These are phyloP conservation scores for Diglossa cyanea DNA, from an alignment of 2,797 vertebrate species.

Conservation along the genomic window DNA sequence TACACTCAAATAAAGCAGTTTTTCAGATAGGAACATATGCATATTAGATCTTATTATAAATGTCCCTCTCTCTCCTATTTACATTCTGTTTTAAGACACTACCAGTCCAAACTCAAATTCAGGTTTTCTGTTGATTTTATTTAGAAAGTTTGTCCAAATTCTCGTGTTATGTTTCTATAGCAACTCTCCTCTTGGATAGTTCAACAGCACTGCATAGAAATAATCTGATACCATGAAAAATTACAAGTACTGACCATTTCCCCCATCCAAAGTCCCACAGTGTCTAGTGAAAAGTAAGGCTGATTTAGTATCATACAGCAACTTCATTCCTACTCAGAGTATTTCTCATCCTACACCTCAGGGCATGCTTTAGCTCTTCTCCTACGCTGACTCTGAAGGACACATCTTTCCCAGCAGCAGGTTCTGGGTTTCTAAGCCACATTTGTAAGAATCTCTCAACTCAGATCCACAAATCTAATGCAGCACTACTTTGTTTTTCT, in stretches of 20 bases:
- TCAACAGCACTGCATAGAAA: background rate
- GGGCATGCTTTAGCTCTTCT: background rate
- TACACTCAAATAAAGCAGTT: background rate
- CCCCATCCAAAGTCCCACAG: background rate
- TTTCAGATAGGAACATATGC: background rate
- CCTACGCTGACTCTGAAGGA: background rate
- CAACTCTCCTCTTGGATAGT: background rate
- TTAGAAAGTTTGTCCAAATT: background rate
- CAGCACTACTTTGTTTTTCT: background rate
- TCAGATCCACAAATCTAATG: background rate
- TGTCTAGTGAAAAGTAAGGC: background rate
- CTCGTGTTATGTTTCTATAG: background rate
- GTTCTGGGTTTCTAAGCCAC: background rate
- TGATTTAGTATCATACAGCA: background rate
- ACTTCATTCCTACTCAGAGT: background rate
- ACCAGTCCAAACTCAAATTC: background rate
- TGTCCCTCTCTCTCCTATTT: background rate
- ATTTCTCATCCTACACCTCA: background rate
- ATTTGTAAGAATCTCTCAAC: background rate
- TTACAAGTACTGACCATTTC: background rate
- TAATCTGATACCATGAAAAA: background rate
- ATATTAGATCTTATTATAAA: background rate
- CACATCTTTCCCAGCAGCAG: background rate
- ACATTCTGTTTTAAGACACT: background rate
- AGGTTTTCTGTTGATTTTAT: background rate